Evolutionary conservation across 2,113 vertebrate genomes (phyloP), one percentile per base, ranked within the genome.

Genomic region (Peromyscus leucopus): DNA sequence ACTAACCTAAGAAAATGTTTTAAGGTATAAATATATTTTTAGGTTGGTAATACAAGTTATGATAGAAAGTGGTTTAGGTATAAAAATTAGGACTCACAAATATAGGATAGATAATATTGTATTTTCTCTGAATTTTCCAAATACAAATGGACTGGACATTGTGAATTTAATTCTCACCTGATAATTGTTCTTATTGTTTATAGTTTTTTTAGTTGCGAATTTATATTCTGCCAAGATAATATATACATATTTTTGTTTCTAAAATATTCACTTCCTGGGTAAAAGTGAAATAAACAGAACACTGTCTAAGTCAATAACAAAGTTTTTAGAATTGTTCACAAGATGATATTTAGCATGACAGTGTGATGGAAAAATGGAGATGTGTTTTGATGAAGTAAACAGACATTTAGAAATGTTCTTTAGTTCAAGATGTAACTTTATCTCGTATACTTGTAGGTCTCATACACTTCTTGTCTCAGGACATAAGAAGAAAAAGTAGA

Each of bases 241-340:
- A 13, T 74, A 74, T 63, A 71, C 1, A 46, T 84, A 89, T 71
- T 95, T 96, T 51, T 96, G 91, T 94, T 96, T 96, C 63, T 24
- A 96, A 95, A 96, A 93, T 89, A 93, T 90, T 91, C 76, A 55
- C 82, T 95, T 94, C 59, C 13, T 91, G 13, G 78, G 83, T 94
- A 83, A 94, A 94, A 59, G 8, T 51, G n/a, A 10, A 90, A 90
- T 69, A 93, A 94, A 78, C 8, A 95, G 71, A 94, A 95, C 5
- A 76, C 22, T 51, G 51, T 51, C 51, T 84, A 90, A 78, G 26
- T 69, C 67, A 95, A 69, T 48, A 28, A 88, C 42, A 74, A 94
- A 91, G 24, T 76, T 96, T 93, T 51, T 59, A 90, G 74, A 89
- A 78, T 46, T 89, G 67, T 84, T 42, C 78, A 48, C 55, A 48